Evolutionary conservation across 64 coral and sea anemone genomes (phyloP), one percentile per base, ranked within the genome.

Genomic region (Montipora capricornis): DNA sequence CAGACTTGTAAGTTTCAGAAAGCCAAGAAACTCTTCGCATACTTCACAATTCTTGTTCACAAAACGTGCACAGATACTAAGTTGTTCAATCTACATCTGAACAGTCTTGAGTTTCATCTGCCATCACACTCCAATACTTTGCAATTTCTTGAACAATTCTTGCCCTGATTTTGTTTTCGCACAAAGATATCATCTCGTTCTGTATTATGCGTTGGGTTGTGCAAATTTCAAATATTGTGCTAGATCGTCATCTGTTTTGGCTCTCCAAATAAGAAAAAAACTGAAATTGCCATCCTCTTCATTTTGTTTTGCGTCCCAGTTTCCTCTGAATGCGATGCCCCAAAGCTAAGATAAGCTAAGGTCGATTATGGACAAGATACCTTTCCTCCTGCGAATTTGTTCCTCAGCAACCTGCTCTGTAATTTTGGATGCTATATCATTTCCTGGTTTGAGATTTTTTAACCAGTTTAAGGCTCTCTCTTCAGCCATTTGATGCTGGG

Each of bases 61-160:
- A 66, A 66, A 66, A 66, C 61, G 61, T 17, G 11, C 61, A 17
- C 6, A 66, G 61, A 66, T 66, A 84, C 51, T 84, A 88, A 45
- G 45, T 88, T 76, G 68, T 47, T 88, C 24, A 26, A 26, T 26
- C 68, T 73, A 49, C 73, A 73, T 66, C 66, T 70, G 86, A 88
- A 70, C 86, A 88, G 73, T 92, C 66, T 80, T 92, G 80, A 66
- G 80, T 92, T 80, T 92, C 90, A 91, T 92, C 80, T 67, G 80
- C 80, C 80, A 84, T 84, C 70, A 84, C 82, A 66, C 90, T 84
- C 67, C 90, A 92, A 78, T 92, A 92, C 67, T 92, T 92, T 74
- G 80, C 80, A 57, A 92, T 84, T 67, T 19, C 79, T 17, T 49
- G 82, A 19, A 75, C n/a, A 37, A 92, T 92, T 71, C 82, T 92